Percentiles rank a stretch among this genome's conserved stretches.
Conservation (phyloP, 2,113 vertebrate species). For the Chaetura pelagica region DNA sequence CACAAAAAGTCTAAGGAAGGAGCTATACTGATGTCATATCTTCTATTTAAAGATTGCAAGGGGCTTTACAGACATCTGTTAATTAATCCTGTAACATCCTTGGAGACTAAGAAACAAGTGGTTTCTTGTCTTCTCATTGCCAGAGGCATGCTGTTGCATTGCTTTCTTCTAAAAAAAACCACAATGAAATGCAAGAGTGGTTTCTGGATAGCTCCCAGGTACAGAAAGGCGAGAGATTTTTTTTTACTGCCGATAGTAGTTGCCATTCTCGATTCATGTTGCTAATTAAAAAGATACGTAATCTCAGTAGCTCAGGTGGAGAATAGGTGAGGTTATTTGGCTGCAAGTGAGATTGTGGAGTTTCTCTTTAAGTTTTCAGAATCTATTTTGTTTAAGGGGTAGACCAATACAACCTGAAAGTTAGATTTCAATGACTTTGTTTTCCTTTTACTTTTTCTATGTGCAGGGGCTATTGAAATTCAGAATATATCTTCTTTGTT, state of each 20-base stretch:
- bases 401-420: background rate
- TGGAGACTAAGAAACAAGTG: background rate
- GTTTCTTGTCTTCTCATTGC: background rate
- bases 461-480: conserved; percentile 85
- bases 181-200: background rate
- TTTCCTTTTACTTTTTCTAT: conserved; percentile 14
- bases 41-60: background rate
- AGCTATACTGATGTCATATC: background rate
- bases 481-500: conserved; percentile 91
- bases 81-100: background rate
- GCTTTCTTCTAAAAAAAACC: background rate
- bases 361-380: background rate
- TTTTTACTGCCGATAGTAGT: background rate
- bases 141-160: background rate
- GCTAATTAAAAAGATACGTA: background rate
- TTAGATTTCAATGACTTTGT: background rate
- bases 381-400: background rate
- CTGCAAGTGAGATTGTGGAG: background rate
- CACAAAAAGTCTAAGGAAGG: background rate
- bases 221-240: background rate
- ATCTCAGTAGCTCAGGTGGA: background rate
- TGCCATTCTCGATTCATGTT: background rate
- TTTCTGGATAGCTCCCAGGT: background rate
- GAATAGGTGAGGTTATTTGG: background rate
- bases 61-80: background rate